Conservation (phyloP, 1,140 invertebrate genomes). For the Drosophila sulfurigaster region DNA sequence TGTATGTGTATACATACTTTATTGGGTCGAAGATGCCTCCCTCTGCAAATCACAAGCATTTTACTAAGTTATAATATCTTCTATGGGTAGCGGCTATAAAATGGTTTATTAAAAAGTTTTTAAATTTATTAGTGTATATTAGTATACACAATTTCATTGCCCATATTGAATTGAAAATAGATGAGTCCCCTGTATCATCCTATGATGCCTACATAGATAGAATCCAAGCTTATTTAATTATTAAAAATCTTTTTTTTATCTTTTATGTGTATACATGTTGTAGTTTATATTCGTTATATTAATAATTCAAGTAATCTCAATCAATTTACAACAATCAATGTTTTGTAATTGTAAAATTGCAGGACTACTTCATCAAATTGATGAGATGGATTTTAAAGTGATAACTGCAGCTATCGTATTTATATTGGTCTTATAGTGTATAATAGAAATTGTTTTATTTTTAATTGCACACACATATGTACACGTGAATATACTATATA, state of each 20-base stretch:
- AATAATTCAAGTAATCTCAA: slow-evolving; percentile 19
- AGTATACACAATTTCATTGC: no score
- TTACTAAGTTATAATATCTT: no score
- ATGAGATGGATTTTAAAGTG: slow-evolving; percentile 85
- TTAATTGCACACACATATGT: slow-evolving; percentile 42
- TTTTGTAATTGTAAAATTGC: slow-evolving; percentile 81
- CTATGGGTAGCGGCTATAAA: no score
- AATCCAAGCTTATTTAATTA: not conserved
- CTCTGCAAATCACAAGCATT: no score
- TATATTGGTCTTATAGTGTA: slow-evolving; percentile 52
- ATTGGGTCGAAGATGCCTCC: no score
- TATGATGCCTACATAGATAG: not conserved
- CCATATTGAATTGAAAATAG: no score
- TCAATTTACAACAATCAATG: slow-evolving; percentile 56
- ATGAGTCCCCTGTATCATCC: no score
- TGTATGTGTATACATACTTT: no score
- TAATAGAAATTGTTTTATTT: slow-evolving; percentile 55
- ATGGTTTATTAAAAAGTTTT: no score
- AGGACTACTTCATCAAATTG: slow-evolving; percentile 84
- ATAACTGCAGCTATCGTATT: slow-evolving; percentile 78
- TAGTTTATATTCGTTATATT: slow-evolving; percentile 5
- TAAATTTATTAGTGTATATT: no score
- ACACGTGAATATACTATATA: slow-evolving; percentile 56
- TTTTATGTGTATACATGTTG: not conserved
- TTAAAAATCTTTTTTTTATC: not conserved